Percentiles rank a stretch among this genome's conserved stretches.
Conservation (phyloP, 2,888 invertebrate genomes). For the Balanococcus diminutus region DNA sequence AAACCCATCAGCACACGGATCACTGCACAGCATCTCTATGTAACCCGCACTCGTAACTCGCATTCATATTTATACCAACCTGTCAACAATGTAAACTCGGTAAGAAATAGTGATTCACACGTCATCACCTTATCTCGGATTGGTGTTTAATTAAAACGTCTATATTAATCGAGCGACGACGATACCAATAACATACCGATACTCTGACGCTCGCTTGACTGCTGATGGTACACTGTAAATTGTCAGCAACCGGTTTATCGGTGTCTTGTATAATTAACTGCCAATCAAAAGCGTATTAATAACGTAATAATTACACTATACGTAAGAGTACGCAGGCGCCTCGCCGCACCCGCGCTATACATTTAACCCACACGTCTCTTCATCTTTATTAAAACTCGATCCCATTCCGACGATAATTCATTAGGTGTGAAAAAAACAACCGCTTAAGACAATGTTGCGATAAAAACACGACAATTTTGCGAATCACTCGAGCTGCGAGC, state of each 20-base stretch:
- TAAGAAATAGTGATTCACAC: background rate
- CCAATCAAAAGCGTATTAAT: constrained; percentile 19
- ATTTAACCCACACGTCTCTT: no score
- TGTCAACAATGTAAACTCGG: background rate
- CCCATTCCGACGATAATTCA: background rate
- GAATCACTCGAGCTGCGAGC: background rate
- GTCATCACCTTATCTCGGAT: background rate
- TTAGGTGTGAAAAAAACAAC: background rate
- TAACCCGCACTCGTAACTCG: background rate
- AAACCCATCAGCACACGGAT: background rate
- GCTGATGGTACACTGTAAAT: background rate
- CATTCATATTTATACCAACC: background rate
- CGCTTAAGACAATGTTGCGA: background rate
- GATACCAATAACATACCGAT: constrained; percentile 18
- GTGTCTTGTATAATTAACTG: constrained; percentile 5
- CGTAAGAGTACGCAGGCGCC: background rate
- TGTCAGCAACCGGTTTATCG: constrained; percentile 24
- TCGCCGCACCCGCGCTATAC: background rate
- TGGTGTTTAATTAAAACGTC: constrained; percentile 27
- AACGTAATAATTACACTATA: constrained; percentile 4
- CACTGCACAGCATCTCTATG: background rate
- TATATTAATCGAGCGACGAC: background rate
- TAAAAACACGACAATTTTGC: background rate
- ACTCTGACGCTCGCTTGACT: background rate
- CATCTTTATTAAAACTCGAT: background rate